phyloP scores from a whole-genome alignment of 2,888 invertebrate genomes.

The Nemoura dubitans region DNA sequence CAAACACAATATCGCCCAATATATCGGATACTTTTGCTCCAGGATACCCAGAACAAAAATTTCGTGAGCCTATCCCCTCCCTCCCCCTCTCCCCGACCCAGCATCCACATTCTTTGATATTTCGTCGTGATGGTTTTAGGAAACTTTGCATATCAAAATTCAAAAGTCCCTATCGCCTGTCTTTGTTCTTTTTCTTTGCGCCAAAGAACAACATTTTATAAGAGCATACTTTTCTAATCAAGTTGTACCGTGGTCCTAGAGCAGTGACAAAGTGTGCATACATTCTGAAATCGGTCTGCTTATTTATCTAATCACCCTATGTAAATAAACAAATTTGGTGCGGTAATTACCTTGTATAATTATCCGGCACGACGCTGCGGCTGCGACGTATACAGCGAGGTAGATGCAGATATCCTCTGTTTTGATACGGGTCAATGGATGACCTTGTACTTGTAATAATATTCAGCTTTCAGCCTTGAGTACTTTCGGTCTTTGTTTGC shows the following conservation, averaged over 20 bases:
- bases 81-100: too few species aligned
- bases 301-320: neutral
- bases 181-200: too few species aligned
- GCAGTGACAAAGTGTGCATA: neutral
- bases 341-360: neutral
- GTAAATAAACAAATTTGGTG: neutral
- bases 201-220: too few species aligned
- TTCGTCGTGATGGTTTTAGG: too few species aligned
- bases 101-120: too few species aligned
- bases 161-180: too few species aligned
- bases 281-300: neutral
- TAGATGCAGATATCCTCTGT: neutral
- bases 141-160: too few species aligned
- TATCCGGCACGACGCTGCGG: neutral
- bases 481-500: slow-evolving; percentile 22
- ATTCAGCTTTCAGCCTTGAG: slow-evolving; percentile 1
- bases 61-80: too few species aligned
- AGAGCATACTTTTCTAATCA: neutral
- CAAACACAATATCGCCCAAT: too few species aligned
- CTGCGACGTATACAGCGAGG: neutral
- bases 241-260: neutral
- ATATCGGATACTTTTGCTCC: too few species aligned
- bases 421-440: slow-evolving; percentile 18
- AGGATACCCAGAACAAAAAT: too few species aligned
- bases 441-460: slow-evolving; percentile 25